Percentiles rank a stretch among this genome's conserved stretches.
Conservation (phyloP, 2,113 vertebrate genomes). For the Marmota monax region DNA sequence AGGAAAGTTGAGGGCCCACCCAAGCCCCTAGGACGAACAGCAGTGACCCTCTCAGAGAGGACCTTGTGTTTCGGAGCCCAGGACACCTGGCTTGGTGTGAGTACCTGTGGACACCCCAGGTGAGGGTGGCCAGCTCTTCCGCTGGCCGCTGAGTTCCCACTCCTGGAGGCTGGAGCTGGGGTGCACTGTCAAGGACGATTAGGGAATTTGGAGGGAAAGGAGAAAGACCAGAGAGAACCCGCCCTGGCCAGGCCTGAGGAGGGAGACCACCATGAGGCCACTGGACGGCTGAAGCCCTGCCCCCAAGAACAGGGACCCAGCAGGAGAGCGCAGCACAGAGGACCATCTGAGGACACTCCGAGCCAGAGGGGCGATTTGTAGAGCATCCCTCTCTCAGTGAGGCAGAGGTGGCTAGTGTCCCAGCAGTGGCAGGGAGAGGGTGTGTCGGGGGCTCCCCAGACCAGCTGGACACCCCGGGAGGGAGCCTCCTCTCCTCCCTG, state of each 20-base stretch:
- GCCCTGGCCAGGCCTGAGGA: background rate
- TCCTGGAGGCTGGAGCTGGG: background rate
- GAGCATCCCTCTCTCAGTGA: accelerated
- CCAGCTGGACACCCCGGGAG: accelerated
- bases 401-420: accelerated
- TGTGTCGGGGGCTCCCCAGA: background rate
- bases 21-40: too few relatives aligned
- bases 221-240: background rate
- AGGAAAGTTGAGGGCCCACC: background rate
- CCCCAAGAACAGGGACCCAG: background rate
- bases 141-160: background rate
- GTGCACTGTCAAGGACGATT: accelerated
- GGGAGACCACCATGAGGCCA: background rate
- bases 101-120: accelerated
- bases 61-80: too few relatives aligned
- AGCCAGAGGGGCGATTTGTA: background rate
- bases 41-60: accelerated
- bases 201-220: background rate
- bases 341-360: accelerated
- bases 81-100: background rate
- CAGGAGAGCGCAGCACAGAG: accelerated
- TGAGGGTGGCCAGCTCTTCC: accelerated
- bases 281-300: background rate
- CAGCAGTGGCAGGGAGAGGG: accelerated
- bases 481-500: background rate